Evolutionary conservation across 2,113 vertebrate genomes (phyloP), one percentile per base, ranked within the genome.

Genomic region (Perccottus glenii): DNA sequence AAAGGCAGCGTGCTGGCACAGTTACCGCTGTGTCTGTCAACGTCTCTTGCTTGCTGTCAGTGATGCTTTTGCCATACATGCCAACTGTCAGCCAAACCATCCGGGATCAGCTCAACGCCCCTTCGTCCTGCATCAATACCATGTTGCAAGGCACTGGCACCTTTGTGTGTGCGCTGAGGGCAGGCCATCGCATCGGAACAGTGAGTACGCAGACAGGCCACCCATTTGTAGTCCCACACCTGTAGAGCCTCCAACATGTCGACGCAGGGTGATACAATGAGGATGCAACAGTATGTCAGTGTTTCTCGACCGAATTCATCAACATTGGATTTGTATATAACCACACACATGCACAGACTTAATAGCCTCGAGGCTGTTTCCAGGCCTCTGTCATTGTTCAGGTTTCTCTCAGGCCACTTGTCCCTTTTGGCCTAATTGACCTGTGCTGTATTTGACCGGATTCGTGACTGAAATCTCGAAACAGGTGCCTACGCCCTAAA

Each of bases 21-120:
- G 96, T 97, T 83, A 98, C 96, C 0, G 96, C 95, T 0, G 79
- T 99, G 68, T 94, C 96, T 0, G 94, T 98, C 82, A 99, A 98
- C 12, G 72, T 98, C 67, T 93, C 96, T 0, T 93, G 94, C 51
- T 65, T 95, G 69, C 88, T 98, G 38, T 95, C 96, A 0, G 82
- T 93, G 55, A 92, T 98, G 92, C 77, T 98, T 3, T 91, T 92
- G 81, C 97, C 97, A 0, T 99, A 95, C 87, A 96, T 98, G 95
- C 97, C 97, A 0, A 77, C 87, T 0, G 71, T 96, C 73, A 95
- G 96, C 51, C 60, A 82, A 1, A 91, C 93, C 73, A 98, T 99
- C 90, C 92, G 95, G 71, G 71, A 64, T 14, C 97, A 98, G 83
- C 91, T 99, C 53, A 89, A 93, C 10, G 91, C 95, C 8, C 87